Evolutionary conservation across 2,888 invertebrate species (phyloP), one percentile per base, ranked within the genome.

Genomic region (Pachymerium ferrugineum): DNA sequence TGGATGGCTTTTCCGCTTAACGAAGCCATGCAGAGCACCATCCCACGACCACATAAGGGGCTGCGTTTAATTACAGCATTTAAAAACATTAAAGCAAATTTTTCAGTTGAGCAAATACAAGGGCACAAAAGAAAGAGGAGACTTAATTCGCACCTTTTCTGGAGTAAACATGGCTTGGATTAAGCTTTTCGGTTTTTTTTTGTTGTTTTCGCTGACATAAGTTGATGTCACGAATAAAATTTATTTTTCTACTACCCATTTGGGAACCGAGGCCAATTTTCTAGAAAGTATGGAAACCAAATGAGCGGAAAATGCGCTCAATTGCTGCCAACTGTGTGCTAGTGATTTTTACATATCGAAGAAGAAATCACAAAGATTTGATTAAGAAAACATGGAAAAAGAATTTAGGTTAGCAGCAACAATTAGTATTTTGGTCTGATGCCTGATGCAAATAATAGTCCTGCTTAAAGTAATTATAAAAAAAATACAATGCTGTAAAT

Each of bases 1-100:
- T 54, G 54, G 54, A 54, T 54, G 54, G 54, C 54, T 54, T 54
- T 54, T 54, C 54, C 54, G 54, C 54, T 54, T 54, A 54, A 54
- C 54, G 54, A 54, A 54, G 54, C 54, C 54, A 54, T 54, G 54
- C 54, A 28, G 54, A 22, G 54, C 54, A 54, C 25, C 54, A 54
- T 54, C 54, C 54, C 54, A 54, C 54, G 54, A 54, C 54, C 54
- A 54, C 54, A 54, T 54, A 54, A 54, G 54, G 54, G 54, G 54
- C 25, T 54, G 54, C 54, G 54, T 54, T 54, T 54, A 54, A 54
- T 54, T 54, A 54, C 54, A 54, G 54, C 54, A 54, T 54, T 54
- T 54, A 54, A 54, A 54, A 54, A 54, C 54, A 54, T 54, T 54
- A 54, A 54, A 54, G 25, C 54, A 54, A 54, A 54, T 54, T 54